Evolutionary conservation across 2,113 vertebrate genomes (phyloP).

Genomic region (Bucco capensis): DNA sequence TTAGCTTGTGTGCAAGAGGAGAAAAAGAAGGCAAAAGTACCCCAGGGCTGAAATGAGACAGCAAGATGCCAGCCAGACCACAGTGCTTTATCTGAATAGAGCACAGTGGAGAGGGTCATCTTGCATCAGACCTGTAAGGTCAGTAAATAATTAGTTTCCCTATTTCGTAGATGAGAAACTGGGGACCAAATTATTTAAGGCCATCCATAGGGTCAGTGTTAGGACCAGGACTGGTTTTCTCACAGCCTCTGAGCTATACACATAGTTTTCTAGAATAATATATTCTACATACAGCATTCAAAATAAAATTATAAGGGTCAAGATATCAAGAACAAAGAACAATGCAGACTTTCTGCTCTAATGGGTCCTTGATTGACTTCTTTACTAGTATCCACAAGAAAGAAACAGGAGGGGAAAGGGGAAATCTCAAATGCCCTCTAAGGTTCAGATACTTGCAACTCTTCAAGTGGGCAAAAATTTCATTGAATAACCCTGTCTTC

Average conservation of each 20-base stretch:
- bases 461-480: neutral
- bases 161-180: neutral
- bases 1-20: neutral
- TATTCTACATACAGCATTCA: neutral
- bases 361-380: neutral
- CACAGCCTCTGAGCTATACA: neutral
- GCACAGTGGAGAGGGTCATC: neutral
- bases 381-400: neutral
- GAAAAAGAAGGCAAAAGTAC: neutral
- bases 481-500: neutral
- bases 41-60: neutral
- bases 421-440: neutral
- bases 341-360: neutral
- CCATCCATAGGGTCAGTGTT: neutral
- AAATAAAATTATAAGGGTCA: neutral
- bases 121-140: neutral
- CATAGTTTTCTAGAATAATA: neutral
- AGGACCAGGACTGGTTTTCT: neutral
- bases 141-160: neutral
- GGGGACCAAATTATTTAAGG: neutral
- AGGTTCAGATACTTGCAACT: neutral
- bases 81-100: neutral
- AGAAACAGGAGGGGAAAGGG: fast-evolving
- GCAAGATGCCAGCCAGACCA: neutral
- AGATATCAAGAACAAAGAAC: neutral